Conservation (phyloP, 2,797 vertebrate species). For the Gallirallus australis region DNA sequence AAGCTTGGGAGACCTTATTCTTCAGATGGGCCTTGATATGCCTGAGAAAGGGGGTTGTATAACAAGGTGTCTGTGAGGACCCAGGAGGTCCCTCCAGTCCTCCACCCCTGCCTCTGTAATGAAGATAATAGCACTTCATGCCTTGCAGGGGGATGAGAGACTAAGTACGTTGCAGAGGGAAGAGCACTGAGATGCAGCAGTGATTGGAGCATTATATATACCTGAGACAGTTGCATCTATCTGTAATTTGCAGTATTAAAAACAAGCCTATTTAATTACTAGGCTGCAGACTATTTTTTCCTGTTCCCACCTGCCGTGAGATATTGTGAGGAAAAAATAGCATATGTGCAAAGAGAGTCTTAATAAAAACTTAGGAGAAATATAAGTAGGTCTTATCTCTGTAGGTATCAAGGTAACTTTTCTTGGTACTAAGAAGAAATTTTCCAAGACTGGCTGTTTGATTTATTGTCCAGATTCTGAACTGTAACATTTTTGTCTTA, state of each 20-base stretch:
- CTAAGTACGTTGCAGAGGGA: background rate
- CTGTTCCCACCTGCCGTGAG: slow-evolving; percentile 24
- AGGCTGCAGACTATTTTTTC: slow-evolving; percentile 48
- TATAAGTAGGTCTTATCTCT: background rate
- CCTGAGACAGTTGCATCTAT: background rate
- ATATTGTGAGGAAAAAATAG: slow-evolving; percentile 48
- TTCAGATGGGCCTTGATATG: background rate
- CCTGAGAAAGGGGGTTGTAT: background rate
- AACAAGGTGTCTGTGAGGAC: background rate
- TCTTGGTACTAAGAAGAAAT: background rate
- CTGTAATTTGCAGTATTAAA: slow-evolving; percentile 14
- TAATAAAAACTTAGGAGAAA: background rate
- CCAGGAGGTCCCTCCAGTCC: background rate
- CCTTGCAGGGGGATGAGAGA: background rate
- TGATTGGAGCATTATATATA: background rate
- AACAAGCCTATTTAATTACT: slow-evolving; percentile 34
- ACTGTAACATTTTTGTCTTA: background rate
- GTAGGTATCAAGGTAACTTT: slow-evolving; percentile 16
- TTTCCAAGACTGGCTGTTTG: background rate
- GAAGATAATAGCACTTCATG: background rate
- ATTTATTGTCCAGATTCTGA: slow-evolving; percentile 38
- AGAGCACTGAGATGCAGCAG: background rate
- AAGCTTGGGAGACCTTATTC: background rate
- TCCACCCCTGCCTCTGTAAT: background rate
- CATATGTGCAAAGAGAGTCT: background rate